Base-by-base conservation (phyloP, 2,797 vertebrate species). In the Psittacula derbiana region DNA sequence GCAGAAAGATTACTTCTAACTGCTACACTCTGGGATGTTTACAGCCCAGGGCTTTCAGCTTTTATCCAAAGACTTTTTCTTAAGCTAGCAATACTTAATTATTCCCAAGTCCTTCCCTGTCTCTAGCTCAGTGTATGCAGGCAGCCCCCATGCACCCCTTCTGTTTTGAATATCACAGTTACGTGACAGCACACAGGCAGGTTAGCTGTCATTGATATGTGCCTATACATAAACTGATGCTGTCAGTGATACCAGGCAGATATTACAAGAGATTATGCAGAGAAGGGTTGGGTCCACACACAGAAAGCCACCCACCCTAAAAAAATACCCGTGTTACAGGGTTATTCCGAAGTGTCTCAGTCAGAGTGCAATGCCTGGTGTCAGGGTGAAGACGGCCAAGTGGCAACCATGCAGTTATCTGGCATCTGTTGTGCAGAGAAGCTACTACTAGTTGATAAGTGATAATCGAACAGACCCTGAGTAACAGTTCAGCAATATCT, bases 81-180 rank as follows among this genome's bases (percentile, higher is more conserved):
- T 11, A 53, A 50, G 31, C 40, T 28, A 46, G 50, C 58, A 46
- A 24, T 38, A 27, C 28, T 36, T 16, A 50, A 16, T 46, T 50
- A 50, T 28, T 50, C 49, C 25, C 28, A 38, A 43, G 12, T 11
- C 23, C 70, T 44, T 38, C 28, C 33, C 53, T 31, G 3, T 8
- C 11, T 52, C 21, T 53, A 60, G 8, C 36, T 49, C 41, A 5
- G 2, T 44, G 38, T 9, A 23, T 8, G 41, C 43, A n/a, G 30
- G 46, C 46, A 41, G 33, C 9, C 33, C 16, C 2, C 3, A 0
- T 2, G 2, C 38, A 50, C 49, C 49, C 8, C n/a, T 57, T 43
- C 25, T 38, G 36, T 61, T 64, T 31, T 49, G 5, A 4, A 33
- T 33, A 23, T 28, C 1, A 0, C 31, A 47, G 46, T 17, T 9